Evolutionary conservation across 2,888 invertebrate genomes (phyloP), one percentile per base, ranked within the genome.

Genomic region (Drosophila subsilvestris): DNA sequence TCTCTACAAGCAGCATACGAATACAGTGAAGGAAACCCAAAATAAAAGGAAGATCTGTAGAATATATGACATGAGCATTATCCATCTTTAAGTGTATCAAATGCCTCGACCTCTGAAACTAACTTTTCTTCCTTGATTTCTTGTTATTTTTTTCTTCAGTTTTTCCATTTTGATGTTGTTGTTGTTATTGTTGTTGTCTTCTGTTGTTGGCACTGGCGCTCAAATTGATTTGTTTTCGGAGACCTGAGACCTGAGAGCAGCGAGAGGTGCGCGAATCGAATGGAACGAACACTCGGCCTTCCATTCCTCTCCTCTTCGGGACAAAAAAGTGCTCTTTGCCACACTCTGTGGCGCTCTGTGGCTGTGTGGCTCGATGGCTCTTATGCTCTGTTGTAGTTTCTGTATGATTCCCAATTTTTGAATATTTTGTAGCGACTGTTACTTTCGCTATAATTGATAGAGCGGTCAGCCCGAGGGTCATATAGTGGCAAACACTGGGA

Each of bases 161-260:
- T 59, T 62, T 62, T 32, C 25, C 45, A 5, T n/a, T 29, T 51
- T 32, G 27, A 32, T 25, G 37, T 37, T 37, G 27, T 27, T 27
- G 6, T 12, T 32, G 32, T 12, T 32, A 4, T 53, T 22, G 20
- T 22, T 66, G 27, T 55, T 29, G 47, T 25, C 43, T 48, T 48
- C 50, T 56, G 17, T 37, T 57, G 18, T 42, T 57, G 57, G 50
- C 69, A 61, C 51, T 47, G 56, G 49, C 48, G 44, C 58, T 75
- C 47, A 61, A 74, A 81, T 85, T 81, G 85, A 82, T 82, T 85
- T 85, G 76, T 58, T 63, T 76, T 72, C 43, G 55, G 57, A 45
- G 54, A 45, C 51, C 42, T 43, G 56, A 47, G 55, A 62, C 25
- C 32, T 53, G 47, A 48, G 55, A 32, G 42, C 51, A 55, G n/a